These are phyloP conservation scores for Melopsittacus undulatus DNA, from an alignment of 2,797 vertebrate genomes.

Conservation along the genomic window DNA sequence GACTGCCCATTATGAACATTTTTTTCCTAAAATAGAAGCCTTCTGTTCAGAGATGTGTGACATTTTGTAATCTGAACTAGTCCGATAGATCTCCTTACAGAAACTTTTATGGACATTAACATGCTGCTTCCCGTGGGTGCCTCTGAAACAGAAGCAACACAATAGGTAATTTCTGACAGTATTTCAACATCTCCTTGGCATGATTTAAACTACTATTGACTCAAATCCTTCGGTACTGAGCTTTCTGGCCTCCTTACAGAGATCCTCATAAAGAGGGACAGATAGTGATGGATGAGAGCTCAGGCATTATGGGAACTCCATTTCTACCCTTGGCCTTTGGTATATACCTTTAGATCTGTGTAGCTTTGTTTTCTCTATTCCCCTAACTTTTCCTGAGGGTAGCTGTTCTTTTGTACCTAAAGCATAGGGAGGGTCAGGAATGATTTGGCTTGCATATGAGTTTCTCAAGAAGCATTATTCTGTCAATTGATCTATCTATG, in stretches of 20 bases:
- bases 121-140: rapidly evolving
- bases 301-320: neutral
- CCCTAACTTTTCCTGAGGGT: neutral
- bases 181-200: neutral
- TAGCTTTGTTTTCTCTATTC: neutral
- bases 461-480: neutral
- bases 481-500: rapidly evolving
- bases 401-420: neutral
- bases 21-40: neutral
- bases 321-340: neutral
- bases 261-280: neutral
- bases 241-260: neutral
- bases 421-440: neutral
- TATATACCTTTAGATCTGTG: neutral
- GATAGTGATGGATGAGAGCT: neutral
- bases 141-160: neutral
- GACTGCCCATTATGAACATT: neutral
- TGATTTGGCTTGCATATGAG: neutral
- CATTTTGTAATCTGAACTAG: neutral
- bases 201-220: neutral
- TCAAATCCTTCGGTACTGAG: neutral
- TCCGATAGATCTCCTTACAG: rapidly evolving
- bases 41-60: neutral
- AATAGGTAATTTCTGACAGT: neutral
- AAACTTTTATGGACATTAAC: neutral